Base-by-base conservation (phyloP, 2,888 invertebrate species). In the Deilephila porcellus region DNA sequence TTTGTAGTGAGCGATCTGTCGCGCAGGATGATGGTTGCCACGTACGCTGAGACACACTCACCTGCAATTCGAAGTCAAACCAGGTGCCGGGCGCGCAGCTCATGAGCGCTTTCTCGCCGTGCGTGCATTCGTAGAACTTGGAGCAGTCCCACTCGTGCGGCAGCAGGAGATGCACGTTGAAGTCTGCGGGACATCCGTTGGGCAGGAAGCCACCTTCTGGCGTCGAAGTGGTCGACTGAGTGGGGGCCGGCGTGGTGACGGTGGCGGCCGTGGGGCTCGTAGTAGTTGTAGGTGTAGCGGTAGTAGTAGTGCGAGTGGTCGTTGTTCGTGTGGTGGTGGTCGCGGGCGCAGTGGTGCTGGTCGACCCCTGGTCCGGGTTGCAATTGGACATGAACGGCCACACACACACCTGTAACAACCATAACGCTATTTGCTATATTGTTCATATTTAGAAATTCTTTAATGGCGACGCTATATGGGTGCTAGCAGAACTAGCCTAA, bases 91-190 rank as follows among this genome's bases (percentile, higher is more conserved):
- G 56, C 0, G 80, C 81, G 32, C 92, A 92, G 2, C 74, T 70
- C 73, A 78, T 82, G 52, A 81, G 78, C 0, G 87, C 78, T 70
- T 80, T 84, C 0, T 76, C 34, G 0, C 92, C 91, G 71, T 85
- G 81, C n/a, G 81, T 83, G 74, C 92, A 92, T 14, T 84, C 81
- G 75, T 91, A 90, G 74, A 83, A 92, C 74, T 87, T 88, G 0
- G 76, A 76, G 63, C 91, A 91, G 14, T 88, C 85, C 0, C 74
- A 77, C 60, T 88, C 87, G 37, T 92, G 90, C 0, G 91, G 87
- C 5, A 92, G 76, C 29, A 88, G 70, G 8, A 74, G 77, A 7
- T 84, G 80, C 0, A 82, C 62, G 37, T 79, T 73, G 71, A 81
- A 82, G 29, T 86, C 82, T 3, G 37, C 76, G 0, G 89, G 89